Conservation (phyloP, 2,113 vertebrate species). For the Larimichthys crocea region DNA sequence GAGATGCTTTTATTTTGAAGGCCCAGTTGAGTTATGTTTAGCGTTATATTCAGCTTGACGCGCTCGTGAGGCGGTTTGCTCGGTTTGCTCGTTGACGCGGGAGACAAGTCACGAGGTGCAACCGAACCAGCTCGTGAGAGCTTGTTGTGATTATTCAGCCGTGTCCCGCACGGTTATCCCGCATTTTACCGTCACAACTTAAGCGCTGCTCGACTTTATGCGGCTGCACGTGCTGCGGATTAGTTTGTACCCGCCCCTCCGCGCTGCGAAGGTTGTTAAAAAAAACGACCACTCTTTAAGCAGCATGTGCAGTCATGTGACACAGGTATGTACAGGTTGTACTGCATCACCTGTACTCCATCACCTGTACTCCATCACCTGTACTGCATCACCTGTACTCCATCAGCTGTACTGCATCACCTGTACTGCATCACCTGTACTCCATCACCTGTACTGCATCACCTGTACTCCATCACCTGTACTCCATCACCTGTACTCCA, state of each 20-base stretch:
- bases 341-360: too few relatives aligned
- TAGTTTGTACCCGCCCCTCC: background rate
- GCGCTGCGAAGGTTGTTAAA: background rate
- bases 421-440: too few relatives aligned
- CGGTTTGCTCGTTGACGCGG: background rate
- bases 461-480: too few relatives aligned
- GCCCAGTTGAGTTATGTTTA: fast-evolving
- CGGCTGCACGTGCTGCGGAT: background rate
- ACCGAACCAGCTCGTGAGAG: background rate
- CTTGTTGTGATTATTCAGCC: background rate
- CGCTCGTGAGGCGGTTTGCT: background rate
- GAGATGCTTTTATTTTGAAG: background rate
- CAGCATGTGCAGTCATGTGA: conserved; percentile 15
- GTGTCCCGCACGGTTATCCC: background rate
- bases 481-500: too few relatives aligned
- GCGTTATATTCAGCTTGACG: background rate
- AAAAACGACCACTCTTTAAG: background rate
- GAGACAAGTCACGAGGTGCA: background rate
- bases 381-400: too few relatives aligned
- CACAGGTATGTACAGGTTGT: background rate
- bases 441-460: too few relatives aligned
- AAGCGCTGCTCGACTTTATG: background rate
- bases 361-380: too few relatives aligned
- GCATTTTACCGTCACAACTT: background rate
- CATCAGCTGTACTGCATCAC: too few relatives aligned